Evolutionary conservation across 2,888 invertebrate species (phyloP), one percentile per base, ranked within the genome.

Genomic region (Acrobasis repandana): DNA sequence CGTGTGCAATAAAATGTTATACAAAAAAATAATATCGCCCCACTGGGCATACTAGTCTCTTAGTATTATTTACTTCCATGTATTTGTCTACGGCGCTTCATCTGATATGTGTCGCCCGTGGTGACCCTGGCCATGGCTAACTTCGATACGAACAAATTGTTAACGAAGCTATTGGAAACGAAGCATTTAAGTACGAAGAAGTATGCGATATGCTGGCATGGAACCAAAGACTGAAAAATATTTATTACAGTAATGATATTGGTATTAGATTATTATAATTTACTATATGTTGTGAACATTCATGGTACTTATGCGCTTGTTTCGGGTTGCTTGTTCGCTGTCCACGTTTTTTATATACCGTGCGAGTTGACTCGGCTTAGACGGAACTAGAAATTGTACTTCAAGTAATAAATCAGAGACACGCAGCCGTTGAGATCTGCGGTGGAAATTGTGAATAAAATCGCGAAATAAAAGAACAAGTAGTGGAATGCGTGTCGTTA

Each of bases 211-310:
- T 80, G 86, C 84, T 87, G 83, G 83, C 83, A 82, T 79, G 81
- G 79, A 86, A 87, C 87, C 88, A 89, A 90, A 89, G 89, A 89
- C 88, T 89, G 89, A 80, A 77, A 77, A 84, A 83, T 86, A 87
- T 85, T 86, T 85, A 83, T 83, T 80, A 82, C 79, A 79, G 76
- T 82, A 82, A 81, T 82, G 74, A 80, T 85, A 83, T 82, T 85
- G 86, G 83, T 82, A 78, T 85, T 84, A 85, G 82, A 83, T 83
- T 86, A 85, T 79, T 77, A 76, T 77, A 70, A 70, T 72, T 66
- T 68, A 70, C 73, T 73, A 69, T 71, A 69, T 70, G 73, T 72
- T 71, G 70, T 69, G 66, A 66, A 69, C 70, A 72, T 68, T 68
- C 68, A 62, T 64, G 64, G 69, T 64, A 65, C 65, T 66, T 64